A percentile compares a stretch with the other conserved stretches of the same genome.
These are phyloP conservation scores for Lates calcarifer DNA, from an alignment of 2,113 vertebrate genomes.

Conservation along the genomic window DNA sequence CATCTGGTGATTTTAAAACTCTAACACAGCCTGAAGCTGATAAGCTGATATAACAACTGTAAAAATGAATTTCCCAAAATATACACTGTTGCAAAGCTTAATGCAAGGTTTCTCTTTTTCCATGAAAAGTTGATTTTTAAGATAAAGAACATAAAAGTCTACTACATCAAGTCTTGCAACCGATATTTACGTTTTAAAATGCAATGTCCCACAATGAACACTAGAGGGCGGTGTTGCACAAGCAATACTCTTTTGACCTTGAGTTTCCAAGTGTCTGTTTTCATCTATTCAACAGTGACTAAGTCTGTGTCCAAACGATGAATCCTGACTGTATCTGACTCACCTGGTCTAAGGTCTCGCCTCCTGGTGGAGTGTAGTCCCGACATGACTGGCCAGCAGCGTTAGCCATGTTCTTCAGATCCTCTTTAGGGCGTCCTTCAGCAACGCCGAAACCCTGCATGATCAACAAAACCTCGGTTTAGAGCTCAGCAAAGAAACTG, in stretches of 20 bases:
- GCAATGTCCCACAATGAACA: conserved; percentile 27
- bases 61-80: not conserved
- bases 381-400: conserved; percentile 89
- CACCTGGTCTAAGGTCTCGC: conserved; percentile 95
- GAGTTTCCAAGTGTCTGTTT: not conserved
- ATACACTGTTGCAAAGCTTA: not conserved
- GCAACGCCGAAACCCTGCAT: conserved; percentile 91
- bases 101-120: not conserved
- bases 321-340: conserved; percentile 35
- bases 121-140: not conserved
- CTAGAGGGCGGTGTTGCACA: conserved; percentile 36
- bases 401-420: conserved; percentile 94
- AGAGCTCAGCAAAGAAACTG: not conserved
- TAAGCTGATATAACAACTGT: not conserved
- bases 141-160: not conserved
- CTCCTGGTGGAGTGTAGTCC: conserved; percentile 91
- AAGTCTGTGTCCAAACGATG: not conserved
- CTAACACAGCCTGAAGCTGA: too few relatives aligned
- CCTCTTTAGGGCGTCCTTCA: conserved; percentile 89
- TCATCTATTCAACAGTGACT: not conserved
- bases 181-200: not conserved
- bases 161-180: not conserved
- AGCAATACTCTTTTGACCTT: not conserved
- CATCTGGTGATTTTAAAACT: not conserved
- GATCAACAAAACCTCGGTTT: not conserved